Base-by-base conservation (phyloP, 2,797 vertebrate genomes). In the Eospalax fontanierii region DNA sequence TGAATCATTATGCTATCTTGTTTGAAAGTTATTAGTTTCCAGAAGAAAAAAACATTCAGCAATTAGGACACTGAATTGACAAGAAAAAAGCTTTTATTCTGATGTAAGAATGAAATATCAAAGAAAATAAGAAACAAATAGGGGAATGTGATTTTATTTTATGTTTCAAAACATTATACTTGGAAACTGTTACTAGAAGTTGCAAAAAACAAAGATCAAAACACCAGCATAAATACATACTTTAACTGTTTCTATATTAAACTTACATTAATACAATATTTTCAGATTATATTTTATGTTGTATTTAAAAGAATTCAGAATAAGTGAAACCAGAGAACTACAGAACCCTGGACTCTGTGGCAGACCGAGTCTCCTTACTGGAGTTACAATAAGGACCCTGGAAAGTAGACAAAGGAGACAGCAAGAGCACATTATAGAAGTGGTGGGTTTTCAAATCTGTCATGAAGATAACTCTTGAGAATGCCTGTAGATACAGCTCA, bases 121-220 rank as follows among this genome's bases (percentile, higher is more conserved):
- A 89, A 90, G 66, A 91, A 73, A 90, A 85, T 73, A 89, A 87
- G 43, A 89, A 73, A 90, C 21, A 93, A 93, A 90, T 93, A 71
- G 28, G 70, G 89, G 73, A 82, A 87, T 84, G 91, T 79, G 43
- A 15, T 95, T 97, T 97, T 95, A 94, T 97, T 97, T 90, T 94
- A 5, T 74, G 63, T 4, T 96, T 74, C 87, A 94, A 91, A 97
- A 95, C 91, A 97, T 46, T 96, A 75, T 84, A 96, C 71, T 95
- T 97, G 61, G 66, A 94, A 96, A 92, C 84, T 85, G 89, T 80
- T 90, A 96, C 89, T 78, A 54, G 3, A 95, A 95, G 30, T 95
- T 90, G 57, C 63, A 90, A 89, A 76, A 85, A 88, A 46, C 87
- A 2, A 95, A 86, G 84, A 38, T 89, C 40, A 43, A 90, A 89